Conservation (phyloP, 2,113 vertebrate genomes). For the Accipiter cooperii region DNA sequence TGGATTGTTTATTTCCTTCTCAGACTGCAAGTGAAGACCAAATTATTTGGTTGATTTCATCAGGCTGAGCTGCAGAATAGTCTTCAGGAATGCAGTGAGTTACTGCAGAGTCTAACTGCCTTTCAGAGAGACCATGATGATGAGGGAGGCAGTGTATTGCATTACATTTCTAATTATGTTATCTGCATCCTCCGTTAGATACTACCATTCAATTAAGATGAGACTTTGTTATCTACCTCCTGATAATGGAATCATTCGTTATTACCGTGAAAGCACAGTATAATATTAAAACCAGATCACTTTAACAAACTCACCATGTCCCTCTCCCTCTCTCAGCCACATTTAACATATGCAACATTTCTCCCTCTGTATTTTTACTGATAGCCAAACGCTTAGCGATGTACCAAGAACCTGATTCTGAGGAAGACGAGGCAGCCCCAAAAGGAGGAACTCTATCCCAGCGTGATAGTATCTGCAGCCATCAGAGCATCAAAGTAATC, state of each 20-base stretch:
- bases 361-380: background rate
- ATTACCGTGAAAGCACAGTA: background rate
- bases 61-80: background rate
- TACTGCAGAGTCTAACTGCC: background rate
- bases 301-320: background rate
- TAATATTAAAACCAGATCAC: background rate
- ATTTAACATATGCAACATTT: background rate
- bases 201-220: background rate
- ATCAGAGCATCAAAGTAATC: constrained; percentile 80
- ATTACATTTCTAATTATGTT: constrained; percentile 16
- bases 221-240: background rate
- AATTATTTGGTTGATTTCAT: background rate
- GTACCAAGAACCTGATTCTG: constrained; percentile 93
- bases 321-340: background rate
- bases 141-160: background rate
- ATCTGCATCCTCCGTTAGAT: background rate
- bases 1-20: background rate
- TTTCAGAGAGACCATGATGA: background rate
- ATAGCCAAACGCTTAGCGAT: constrained; percentile 87
- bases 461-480: constrained; percentile 81
- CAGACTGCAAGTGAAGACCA: background rate
- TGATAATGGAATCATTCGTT: background rate
- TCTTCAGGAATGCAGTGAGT: background rate
- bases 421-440: constrained; percentile 85
- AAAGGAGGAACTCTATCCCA: constrained; percentile 78